A percentile compares a stretch with the other conserved stretches of the same genome.
Conservation (phyloP, 2,888 invertebrate genomes). For the Rhopalosiphum nymphaeae region DNA sequence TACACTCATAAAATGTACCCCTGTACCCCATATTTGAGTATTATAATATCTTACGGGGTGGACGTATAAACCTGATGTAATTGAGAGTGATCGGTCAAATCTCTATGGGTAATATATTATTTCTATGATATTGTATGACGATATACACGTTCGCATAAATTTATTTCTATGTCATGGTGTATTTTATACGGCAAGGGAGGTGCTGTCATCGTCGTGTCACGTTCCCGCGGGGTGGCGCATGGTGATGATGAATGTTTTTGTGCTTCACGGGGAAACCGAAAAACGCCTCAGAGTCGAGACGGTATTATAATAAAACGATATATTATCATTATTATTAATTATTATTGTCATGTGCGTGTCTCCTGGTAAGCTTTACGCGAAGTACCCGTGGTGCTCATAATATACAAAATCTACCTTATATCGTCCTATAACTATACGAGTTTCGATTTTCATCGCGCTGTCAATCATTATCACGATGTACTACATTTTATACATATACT, state of each 20-base stretch:
- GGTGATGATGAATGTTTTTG: not conserved
- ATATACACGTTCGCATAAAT: not conserved
- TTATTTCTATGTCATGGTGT: not conserved
- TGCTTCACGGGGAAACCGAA: not conserved
- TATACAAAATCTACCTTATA: not conserved
- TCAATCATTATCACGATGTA: not conserved
- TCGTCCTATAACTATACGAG: not conserved
- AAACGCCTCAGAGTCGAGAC: not conserved
- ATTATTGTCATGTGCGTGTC: not conserved
- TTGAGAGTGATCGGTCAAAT: constrained; percentile 7
- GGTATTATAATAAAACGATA: not conserved
- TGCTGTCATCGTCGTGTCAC: not conserved
- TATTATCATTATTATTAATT: constrained; percentile 3
- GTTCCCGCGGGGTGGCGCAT: not conserved
- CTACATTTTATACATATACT: not conserved
- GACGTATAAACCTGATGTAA: not conserved
- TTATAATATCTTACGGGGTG: not conserved
- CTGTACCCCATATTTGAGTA: not conserved
- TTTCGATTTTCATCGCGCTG: not conserved
- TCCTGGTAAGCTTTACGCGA: not conserved
- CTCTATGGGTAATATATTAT: not conserved
- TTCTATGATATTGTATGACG: not conserved
- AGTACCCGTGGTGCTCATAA: not conserved
- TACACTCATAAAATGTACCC: not conserved
- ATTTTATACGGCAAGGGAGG: not conserved